Percentiles rank a stretch among this genome's conserved stretches.
These are phyloP conservation scores for Spisula solida DNA, from an alignment of 2,888 invertebrate species.

Conservation along the genomic window DNA sequence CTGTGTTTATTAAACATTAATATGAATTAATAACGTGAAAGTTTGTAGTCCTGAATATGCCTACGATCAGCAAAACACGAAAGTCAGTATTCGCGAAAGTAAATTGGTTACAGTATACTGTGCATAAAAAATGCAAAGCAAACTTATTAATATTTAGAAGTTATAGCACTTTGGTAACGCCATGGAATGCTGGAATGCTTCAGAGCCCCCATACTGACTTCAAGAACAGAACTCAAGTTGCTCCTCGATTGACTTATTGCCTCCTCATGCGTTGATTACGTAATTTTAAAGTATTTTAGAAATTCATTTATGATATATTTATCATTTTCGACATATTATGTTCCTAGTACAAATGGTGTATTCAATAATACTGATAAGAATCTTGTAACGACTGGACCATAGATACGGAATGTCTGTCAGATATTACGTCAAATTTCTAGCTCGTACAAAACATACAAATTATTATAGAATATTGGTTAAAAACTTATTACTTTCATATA, in stretches of 20 bases:
- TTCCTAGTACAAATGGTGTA: background rate
- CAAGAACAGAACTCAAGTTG: background rate
- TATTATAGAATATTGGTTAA: too few relatives aligned
- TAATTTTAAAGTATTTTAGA: background rate
- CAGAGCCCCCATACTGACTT: background rate
- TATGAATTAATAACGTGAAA: too few relatives aligned
- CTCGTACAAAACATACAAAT: background rate
- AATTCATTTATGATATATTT: background rate
- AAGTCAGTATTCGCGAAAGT: too few relatives aligned
- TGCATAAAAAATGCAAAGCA: background rate
- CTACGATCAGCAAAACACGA: too few relatives aligned
- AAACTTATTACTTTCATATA: too few relatives aligned
- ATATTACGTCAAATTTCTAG: background rate
- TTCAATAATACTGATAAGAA: background rate
- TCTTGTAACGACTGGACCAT: background rate
- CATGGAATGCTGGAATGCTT: background rate
- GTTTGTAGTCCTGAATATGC: too few relatives aligned
- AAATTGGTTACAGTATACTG: too few relatives aligned
- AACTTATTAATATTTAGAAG: conserved; percentile 1
- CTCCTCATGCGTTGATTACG: background rate
- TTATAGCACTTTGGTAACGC: background rate
- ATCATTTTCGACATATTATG: background rate
- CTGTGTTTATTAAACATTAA: too few relatives aligned
- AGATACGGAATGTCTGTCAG: background rate
- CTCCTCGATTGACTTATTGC: background rate